A percentile compares a stretch with the other conserved stretches of the same genome.
phyloP scores from a whole-genome alignment of 2,113 vertebrate species.

The Eclectus roratus region DNA sequence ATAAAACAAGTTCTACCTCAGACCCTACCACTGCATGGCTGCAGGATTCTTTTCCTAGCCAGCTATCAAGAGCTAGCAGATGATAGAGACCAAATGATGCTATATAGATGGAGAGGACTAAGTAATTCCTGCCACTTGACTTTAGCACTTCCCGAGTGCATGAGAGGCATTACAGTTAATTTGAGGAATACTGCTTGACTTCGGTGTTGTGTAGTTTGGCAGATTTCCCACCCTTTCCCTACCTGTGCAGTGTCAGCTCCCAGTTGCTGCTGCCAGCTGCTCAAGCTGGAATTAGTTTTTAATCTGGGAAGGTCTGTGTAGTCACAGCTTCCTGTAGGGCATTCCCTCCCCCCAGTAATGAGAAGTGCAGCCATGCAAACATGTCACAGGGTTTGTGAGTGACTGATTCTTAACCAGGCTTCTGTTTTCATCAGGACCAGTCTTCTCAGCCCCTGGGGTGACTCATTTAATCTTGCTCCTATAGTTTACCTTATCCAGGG shows the following conservation, averaged over 20 bases:
- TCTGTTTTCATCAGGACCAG: background rate
- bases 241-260: background rate
- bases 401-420: background rate
- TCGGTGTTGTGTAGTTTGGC: background rate
- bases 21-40: background rate
- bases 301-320: background rate
- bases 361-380: background rate
- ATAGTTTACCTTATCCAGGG: constrained; percentile 60
- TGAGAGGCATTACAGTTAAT: background rate
- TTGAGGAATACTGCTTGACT: background rate
- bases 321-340: rapidly evolving
- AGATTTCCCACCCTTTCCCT: background rate
- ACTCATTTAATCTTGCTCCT: background rate
- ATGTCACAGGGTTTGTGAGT: rapidly evolving
- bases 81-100: background rate
- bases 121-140: background rate
- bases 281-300: background rate
- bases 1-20: background rate
- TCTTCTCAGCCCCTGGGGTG: background rate
- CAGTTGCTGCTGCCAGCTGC: background rate
- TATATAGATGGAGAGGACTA: background rate
- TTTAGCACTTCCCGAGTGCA: background rate
- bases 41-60: background rate
- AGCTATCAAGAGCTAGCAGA: background rate
- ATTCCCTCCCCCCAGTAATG: background rate